A percentile compares a stretch with the other conserved stretches of the same genome.
These are phyloP conservation scores for Rhineura floridana DNA, from an alignment of 2,113 vertebrate genomes.

Conservation along the genomic window DNA sequence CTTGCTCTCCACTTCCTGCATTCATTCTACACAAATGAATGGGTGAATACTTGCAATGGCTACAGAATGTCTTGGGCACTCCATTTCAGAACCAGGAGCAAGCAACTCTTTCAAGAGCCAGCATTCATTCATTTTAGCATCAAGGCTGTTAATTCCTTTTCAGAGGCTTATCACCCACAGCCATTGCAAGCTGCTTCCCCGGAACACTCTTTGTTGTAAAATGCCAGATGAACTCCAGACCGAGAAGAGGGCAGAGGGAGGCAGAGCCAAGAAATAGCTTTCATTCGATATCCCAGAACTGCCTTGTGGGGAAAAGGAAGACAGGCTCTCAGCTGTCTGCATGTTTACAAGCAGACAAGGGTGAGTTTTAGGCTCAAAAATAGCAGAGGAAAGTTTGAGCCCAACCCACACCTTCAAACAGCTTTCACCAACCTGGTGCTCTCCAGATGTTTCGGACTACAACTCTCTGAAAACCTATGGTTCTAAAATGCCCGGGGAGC, in stretches of 20 bases:
- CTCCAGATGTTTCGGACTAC: background rate
- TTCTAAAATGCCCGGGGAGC: too few relatives aligned
- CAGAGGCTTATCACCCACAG: constrained; percentile 18
- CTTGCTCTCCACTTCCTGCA: background rate
- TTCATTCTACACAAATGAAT: too few relatives aligned
- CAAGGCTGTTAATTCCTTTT: constrained; percentile 23
- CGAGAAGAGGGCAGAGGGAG: constrained; percentile 16
- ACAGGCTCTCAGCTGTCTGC: constrained; percentile 17
- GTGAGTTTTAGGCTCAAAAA: too few relatives aligned
- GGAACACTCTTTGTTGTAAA: constrained; percentile 31
- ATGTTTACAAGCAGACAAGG: constrained; percentile 26
- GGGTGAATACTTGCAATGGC: background rate
- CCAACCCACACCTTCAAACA: too few relatives aligned
- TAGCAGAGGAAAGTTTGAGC: too few relatives aligned
- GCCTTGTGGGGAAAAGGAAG: constrained; percentile 3
- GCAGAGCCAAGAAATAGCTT: constrained; percentile 31
- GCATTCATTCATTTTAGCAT: background rate
- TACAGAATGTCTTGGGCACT: background rate
- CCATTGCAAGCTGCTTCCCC: constrained; percentile 21
- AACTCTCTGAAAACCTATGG: background rate
- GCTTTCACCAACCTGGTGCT: background rate
- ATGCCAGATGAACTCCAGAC: constrained; percentile 36
- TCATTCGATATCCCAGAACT: constrained; percentile 14
- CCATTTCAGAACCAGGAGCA: background rate
- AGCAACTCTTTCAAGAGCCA: background rate